A percentile compares a stretch with the other conserved stretches of the same genome.
phyloP scores from a whole-genome alignment of 2,113 vertebrate genomes.

The Daphoenositta chrysoptera region DNA sequence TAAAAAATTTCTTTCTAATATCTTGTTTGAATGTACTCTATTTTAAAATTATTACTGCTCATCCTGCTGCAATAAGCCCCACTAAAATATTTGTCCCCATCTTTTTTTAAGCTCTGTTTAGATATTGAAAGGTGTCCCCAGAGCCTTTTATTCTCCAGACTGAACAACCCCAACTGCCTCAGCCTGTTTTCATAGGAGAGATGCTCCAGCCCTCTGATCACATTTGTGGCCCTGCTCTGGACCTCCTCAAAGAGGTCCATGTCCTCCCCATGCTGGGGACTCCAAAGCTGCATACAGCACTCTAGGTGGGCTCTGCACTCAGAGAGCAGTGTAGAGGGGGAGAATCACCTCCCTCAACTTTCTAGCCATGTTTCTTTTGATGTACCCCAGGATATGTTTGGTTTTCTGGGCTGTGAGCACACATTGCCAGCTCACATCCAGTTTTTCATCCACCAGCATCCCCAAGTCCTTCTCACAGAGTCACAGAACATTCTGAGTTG shows the following conservation, averaged over 20 bases:
- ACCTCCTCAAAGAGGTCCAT: background rate
- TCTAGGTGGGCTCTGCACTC: background rate
- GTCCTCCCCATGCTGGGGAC: background rate
- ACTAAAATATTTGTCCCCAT: background rate
- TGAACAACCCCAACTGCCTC: background rate
- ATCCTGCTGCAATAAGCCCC: background rate
- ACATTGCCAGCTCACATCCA: background rate
- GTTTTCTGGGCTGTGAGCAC: background rate
- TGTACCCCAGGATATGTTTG: background rate
- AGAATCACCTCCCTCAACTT: background rate
- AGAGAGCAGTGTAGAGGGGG: background rate
- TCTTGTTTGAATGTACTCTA: background rate
- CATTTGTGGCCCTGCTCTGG: background rate
- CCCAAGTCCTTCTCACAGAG: background rate
- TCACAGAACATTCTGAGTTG: background rate
- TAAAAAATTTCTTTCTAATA: background rate
- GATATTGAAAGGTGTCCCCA: background rate
- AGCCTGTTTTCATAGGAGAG: background rate
- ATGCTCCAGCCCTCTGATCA: background rate
- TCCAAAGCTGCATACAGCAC: background rate
- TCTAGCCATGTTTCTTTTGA: background rate
- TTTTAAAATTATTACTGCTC: background rate
- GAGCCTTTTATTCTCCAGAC: background rate
- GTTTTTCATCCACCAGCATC: background rate
- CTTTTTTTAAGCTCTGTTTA: background rate